A percentile compares a stretch with the other conserved stretches of the same genome.
Conservation (phyloP, 2,113 vertebrate species). For the cat (Felis catus) region DNA sequence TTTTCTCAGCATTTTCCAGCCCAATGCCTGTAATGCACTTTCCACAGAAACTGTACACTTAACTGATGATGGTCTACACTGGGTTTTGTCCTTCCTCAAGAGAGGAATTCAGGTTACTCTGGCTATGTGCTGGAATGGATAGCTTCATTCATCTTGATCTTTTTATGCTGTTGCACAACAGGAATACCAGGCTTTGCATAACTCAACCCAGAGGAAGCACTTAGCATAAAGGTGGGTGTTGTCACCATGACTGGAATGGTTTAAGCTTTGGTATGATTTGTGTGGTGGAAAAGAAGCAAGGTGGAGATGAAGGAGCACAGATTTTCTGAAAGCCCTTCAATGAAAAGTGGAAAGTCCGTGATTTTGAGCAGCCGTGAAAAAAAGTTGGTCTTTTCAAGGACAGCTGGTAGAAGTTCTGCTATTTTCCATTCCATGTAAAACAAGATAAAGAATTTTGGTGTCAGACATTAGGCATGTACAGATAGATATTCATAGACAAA, state of each 20-base stretch:
- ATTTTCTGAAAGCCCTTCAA: not conserved
- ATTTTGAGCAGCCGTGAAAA: not conserved
- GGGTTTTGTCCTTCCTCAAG: conserved; percentile 41
- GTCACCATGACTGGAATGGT: conserved; percentile 23
- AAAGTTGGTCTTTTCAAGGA: not conserved
- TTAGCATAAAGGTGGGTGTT: too few species aligned
- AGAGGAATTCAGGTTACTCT: not conserved
- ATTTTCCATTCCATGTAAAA: not conserved
- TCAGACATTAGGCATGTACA: not conserved
- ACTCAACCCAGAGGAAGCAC: conserved; percentile 33
- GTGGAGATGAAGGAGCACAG: not conserved
- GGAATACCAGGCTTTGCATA: conserved; percentile 45
- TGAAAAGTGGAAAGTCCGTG: not conserved
- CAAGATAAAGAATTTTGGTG: not conserved
- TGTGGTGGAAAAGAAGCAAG: conserved; percentile 52
- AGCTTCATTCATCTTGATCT: conserved; percentile 50
- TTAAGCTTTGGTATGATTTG: conserved; percentile 20
- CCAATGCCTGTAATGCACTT: not conserved
- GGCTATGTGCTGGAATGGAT: not conserved
- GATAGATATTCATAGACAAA: not conserved
- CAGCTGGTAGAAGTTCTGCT: not conserved
- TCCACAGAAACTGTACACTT: conserved; percentile 1
- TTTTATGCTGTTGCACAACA: conserved; percentile 40
- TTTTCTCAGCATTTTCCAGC: not conserved
- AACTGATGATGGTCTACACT: not conserved